Percentiles rank a stretch among this genome's conserved stretches.
These are phyloP conservation scores for Euplexia lucipara DNA, from an alignment of 2,888 invertebrate genomes.

Conservation along the genomic window DNA sequence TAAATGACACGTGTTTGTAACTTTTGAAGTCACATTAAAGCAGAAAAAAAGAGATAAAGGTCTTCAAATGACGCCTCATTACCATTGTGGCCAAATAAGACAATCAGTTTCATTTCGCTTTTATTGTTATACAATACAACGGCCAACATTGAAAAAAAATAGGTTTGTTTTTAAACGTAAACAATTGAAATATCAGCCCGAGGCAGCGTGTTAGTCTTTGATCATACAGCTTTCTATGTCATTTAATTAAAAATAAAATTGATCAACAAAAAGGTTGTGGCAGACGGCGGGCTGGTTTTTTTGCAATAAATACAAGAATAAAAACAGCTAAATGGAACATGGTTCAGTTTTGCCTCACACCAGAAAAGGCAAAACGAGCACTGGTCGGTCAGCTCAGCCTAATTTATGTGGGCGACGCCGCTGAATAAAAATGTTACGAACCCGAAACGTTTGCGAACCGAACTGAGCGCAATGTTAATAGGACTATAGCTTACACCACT, in stretches of 20 bases:
- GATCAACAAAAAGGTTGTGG: conserved; percentile 26
- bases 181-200: conserved; percentile 47
- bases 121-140: conserved; percentile 54
- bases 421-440: conserved; percentile 69
- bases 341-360: conserved; percentile 59
- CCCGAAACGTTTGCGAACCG: conserved; percentile 56
- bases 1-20: conserved; percentile 33
- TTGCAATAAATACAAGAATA: conserved; percentile 55
- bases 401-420: conserved; percentile 70
- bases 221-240: conserved; percentile 40
- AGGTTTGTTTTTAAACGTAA: conserved; percentile 37
- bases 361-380: conserved; percentile 58
- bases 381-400: conserved; percentile 58
- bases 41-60: conserved; percentile 47
- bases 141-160: conserved; percentile 49
- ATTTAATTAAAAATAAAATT: conserved; percentile 52
- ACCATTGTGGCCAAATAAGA: conserved; percentile 37
- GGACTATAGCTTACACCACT: conserved; percentile 60
- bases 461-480: conserved; percentile 64
- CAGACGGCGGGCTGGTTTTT: conserved; percentile 43
- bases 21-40: conserved; percentile 33
- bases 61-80: conserved; percentile 52
- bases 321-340: conserved; percentile 67
- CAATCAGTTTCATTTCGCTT: conserved; percentile 52
- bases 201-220: conserved; percentile 45